Conservation (phyloP, 2,113 vertebrate species). For the Pachycephala philippinensis region DNA sequence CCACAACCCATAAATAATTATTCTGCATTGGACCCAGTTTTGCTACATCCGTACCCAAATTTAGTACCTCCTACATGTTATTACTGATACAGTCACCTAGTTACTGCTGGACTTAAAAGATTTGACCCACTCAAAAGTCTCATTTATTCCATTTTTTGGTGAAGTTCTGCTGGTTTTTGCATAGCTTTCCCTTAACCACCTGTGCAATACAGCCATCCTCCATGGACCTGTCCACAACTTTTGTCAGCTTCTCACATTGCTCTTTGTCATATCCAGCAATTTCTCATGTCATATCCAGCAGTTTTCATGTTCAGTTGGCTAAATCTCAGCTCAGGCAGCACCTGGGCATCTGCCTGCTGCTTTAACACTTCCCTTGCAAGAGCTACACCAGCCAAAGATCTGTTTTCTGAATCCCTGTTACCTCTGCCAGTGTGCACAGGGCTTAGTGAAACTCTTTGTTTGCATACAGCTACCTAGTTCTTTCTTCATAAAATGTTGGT, state of each 20-base stretch:
- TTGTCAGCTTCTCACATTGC: not conserved
- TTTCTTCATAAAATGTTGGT: not conserved
- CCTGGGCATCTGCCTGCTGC: not conserved
- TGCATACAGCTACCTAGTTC: not conserved
- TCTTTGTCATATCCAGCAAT: not conserved
- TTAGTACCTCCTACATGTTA: not conserved
- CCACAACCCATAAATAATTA: not conserved
- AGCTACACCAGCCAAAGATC: not conserved
- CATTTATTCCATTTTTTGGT: not conserved
- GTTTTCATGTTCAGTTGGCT: not conserved
- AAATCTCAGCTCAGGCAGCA: not conserved
- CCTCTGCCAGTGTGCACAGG: not conserved
- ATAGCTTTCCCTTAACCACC: not conserved
- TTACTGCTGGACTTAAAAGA: not conserved
- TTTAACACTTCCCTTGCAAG: not conserved
- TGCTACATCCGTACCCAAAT: not conserved
- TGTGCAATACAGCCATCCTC: not conserved
- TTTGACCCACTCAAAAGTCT: not conserved
- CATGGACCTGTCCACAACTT: not conserved
- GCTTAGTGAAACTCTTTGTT: not conserved
- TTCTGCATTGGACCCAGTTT: not conserved
- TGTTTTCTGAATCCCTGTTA: not conserved
- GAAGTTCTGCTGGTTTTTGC: not conserved
- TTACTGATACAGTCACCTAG: not conserved
- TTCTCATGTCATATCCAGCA: not conserved